These are phyloP conservation scores for Keiferia lycopersicella DNA, from an alignment of 2,888 invertebrate genomes.

Conservation along the genomic window DNA sequence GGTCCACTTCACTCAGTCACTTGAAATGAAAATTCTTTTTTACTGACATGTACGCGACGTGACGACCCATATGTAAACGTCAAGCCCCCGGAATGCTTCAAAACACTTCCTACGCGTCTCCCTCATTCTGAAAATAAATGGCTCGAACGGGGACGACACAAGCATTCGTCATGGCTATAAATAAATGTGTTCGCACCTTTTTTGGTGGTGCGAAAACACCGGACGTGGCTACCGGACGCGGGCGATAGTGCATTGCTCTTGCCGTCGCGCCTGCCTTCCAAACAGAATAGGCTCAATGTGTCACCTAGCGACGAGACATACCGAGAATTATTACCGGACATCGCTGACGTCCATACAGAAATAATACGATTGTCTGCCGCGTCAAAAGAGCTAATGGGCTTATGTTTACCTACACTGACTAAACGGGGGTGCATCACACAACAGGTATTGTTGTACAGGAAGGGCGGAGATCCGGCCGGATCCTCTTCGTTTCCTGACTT, in stretches of 20 bases:
- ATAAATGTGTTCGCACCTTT: conserved; percentile 77
- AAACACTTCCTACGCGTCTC: conserved; percentile 57
- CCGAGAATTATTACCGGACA: conserved; percentile 65
- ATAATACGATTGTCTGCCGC: conserved; percentile 57
- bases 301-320: conserved; percentile 41
- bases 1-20: background rate
- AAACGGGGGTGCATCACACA: conserved; percentile 40
- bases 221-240: conserved; percentile 77
- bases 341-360: conserved; percentile 64
- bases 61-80: background rate
- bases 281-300: conserved; percentile 39
- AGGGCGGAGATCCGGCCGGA: conserved; percentile 39
- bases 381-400: conserved; percentile 47
- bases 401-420: conserved; percentile 50
- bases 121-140: conserved; percentile 68
- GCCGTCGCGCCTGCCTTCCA: conserved; percentile 44
- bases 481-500: conserved; percentile 44
- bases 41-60: background rate
- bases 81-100: conserved; percentile 40
- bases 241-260: conserved; percentile 66
- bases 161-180: conserved; percentile 74
- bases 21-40: background rate
- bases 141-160: conserved; percentile 57
- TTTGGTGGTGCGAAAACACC: conserved; percentile 77
- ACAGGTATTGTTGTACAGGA: conserved; percentile 51